Percentiles rank a stretch among this genome's conserved stretches.
Evolutionary conservation across 35 echinoderm and acorn worm species (phyloP).

Genomic region (Amphiura filiformis): DNA sequence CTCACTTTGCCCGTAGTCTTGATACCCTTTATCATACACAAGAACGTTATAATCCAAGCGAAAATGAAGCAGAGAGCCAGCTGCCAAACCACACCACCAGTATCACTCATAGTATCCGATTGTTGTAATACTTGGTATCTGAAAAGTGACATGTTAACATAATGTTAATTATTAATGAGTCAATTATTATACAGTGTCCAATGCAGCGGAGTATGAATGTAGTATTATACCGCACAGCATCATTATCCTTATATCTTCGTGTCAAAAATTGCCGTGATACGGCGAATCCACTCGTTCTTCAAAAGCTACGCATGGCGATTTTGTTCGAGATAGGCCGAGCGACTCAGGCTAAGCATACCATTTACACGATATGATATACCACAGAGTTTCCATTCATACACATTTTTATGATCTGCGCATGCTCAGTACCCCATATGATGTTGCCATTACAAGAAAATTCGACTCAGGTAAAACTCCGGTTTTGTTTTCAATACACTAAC

Average conservation of each 20-base stretch:
- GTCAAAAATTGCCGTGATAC: no score
- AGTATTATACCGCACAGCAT: neutral
- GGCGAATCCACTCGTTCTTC: no score
- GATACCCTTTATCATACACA: constrained; percentile 75
- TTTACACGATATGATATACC: no score
- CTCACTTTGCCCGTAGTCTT: constrained; percentile 79
- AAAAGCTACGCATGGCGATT: no score
- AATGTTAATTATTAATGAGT: neutral
- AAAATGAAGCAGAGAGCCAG: constrained; percentile 60
- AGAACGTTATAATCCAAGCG: constrained; percentile 60
- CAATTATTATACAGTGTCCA: neutral
- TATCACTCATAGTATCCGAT: constrained; percentile 66
- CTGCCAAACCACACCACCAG: constrained; percentile 74
- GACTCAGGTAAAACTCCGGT: neutral
- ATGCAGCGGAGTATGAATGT: neutral
- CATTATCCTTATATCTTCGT: no score
- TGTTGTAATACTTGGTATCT: constrained; percentile 68
- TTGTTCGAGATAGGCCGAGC: no score
- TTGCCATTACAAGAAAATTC: neutral
- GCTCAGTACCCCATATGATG: no score
- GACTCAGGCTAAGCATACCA: no score
- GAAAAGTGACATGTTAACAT: neutral
- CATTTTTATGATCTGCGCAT: no score
- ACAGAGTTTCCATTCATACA: no score
- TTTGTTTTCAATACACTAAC: no score